phyloP scores from a whole-genome alignment of 2,797 vertebrate genomes.

The Acanthiza pusilla region DNA sequence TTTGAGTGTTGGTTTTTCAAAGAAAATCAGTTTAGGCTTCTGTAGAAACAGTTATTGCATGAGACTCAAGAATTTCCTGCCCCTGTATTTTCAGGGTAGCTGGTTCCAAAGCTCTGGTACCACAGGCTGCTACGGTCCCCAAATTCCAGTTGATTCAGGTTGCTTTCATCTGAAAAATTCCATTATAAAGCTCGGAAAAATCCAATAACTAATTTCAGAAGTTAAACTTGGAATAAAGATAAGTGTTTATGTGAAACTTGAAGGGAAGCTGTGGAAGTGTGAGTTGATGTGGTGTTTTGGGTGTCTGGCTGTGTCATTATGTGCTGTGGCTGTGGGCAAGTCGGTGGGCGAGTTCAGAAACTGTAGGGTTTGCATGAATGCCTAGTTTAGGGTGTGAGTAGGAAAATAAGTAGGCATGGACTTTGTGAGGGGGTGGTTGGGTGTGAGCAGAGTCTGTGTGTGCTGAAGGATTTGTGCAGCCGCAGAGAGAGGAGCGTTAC shows the following conservation, averaged over 20 bases:
- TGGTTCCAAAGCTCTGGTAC: background rate
- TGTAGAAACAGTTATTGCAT: background rate
- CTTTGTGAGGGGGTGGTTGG: slow-evolving; percentile 61
- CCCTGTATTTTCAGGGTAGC: background rate
- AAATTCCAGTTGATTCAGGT: background rate
- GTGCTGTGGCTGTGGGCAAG: slow-evolving; percentile 31
- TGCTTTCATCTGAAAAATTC: background rate
- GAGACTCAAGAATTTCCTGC: background rate
- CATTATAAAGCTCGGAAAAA: background rate
- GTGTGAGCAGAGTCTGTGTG: slow-evolving; percentile 38
- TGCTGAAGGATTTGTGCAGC: slow-evolving; percentile 53
- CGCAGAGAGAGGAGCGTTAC: slow-evolving; percentile 4
- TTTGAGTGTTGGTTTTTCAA: background rate
- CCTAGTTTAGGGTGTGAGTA: slow-evolving; percentile 52
- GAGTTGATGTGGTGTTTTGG: background rate
- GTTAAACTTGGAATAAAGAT: background rate
- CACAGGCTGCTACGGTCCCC: background rate
- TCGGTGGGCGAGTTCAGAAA: slow-evolving; percentile 2
- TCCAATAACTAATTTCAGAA: background rate
- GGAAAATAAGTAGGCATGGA: slow-evolving; percentile 53
- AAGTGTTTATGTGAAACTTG: background rate
- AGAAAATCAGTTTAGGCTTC: background rate
- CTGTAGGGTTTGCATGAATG: slow-evolving; percentile 13
- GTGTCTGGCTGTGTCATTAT: background rate
- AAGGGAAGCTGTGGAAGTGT: background rate